Evolutionary conservation across 1,140 invertebrate species (phyloP).

Genomic region (Macrocentrus cingulum): DNA sequence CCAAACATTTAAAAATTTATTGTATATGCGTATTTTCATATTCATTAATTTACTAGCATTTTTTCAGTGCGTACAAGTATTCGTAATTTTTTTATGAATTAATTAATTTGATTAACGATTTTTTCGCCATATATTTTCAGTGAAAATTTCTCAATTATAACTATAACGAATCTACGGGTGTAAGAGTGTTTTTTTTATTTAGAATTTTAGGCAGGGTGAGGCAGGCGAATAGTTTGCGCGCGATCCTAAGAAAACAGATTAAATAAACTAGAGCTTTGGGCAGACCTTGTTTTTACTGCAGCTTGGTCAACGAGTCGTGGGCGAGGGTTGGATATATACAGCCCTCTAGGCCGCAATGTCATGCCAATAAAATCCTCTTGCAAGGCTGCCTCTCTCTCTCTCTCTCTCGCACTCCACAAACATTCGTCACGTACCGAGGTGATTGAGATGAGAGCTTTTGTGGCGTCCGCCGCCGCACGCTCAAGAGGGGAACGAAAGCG

Average conservation of each 20-base stretch:
- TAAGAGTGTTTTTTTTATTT: too few relatives aligned
- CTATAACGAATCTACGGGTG: too few relatives aligned
- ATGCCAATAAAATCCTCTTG: not conserved
- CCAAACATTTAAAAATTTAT: too few relatives aligned
- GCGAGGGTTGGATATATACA: not conserved
- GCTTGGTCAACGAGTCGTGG: slow-evolving; percentile 38
- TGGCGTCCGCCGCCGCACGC: too few relatives aligned
- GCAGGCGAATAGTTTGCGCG: slow-evolving; percentile 23
- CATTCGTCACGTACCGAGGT: not conserved
- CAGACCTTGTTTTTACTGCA: slow-evolving; percentile 39
- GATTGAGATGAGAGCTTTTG: slow-evolving; percentile 3
- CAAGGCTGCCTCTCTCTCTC: not conserved
- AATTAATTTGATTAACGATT: too few relatives aligned
- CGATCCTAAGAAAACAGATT: slow-evolving; percentile 37
- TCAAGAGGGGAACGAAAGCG: too few relatives aligned
- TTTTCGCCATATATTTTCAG: too few relatives aligned
- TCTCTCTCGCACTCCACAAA: not conserved
- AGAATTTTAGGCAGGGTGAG: not conserved
- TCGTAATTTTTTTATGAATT: too few relatives aligned
- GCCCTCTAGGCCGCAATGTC: not conserved
- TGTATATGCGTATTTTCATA: too few relatives aligned
- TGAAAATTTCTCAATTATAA: too few relatives aligned
- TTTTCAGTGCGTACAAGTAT: too few relatives aligned
- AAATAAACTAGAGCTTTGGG: slow-evolving; percentile 37
- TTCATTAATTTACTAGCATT: too few relatives aligned